Base-by-base conservation (phyloP, 2,888 invertebrate genomes). In the Charanyca ferruginea region DNA sequence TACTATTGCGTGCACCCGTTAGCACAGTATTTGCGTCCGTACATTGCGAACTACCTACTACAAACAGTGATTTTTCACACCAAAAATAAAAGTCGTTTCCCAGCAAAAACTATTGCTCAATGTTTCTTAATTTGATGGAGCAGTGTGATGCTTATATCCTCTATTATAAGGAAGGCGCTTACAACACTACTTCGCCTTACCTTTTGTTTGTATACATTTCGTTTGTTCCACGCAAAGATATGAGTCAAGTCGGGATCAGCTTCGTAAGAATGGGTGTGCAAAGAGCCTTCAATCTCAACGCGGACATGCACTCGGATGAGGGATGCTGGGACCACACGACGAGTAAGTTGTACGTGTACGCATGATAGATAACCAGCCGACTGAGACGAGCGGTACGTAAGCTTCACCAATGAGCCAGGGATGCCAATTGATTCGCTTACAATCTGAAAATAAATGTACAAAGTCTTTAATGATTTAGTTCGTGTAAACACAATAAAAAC, bases 211-310 rank as follows among this genome's bases (percentile, higher is more conserved):
- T 99, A 99, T 47, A 99, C 99, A 91, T 99, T 99, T 73, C 98
- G 96, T 91, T 99, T 98, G 92, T 99, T 99, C 99, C 99, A 99
- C 2, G 99, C 98, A 90, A 99, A 99, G 9, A 98, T 98, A 92
- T 99, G 99, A 58, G 98, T 98, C 67, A 99, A 95, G 89, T 98
- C 98, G 0, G 99, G 98, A 92, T 99, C 99, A 0, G 99, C 99
- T 93, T 99, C 99, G 91, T 99, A 99, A 0, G 98, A 97, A 91
- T 98, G 98, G 16, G 98, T 98, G 91, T 99, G 98, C 16, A 98
- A 95, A 1, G 98, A 98, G 6, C 99, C 99, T 92, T 99, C 99
- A 68, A 99, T 98, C 87, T 98, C 98, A 0, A 98, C 98, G 80
- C 98, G 97, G 20, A 99, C 98, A 90, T 99, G 98, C 0, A 99